phyloP scores from a whole-genome alignment of 1,140 invertebrate species.

The Drosophila kepulauana region DNA sequence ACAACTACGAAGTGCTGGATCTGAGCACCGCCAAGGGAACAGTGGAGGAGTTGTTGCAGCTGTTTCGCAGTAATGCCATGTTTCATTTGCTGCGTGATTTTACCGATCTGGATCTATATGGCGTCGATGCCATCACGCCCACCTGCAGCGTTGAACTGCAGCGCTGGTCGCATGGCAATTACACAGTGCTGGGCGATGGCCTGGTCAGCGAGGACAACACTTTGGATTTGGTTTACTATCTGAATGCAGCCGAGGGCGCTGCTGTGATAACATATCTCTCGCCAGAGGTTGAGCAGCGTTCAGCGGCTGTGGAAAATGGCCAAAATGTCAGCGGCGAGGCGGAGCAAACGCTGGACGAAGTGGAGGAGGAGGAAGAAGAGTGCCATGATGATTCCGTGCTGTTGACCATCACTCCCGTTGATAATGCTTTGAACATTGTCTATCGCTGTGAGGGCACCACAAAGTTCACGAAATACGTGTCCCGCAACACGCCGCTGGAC shows the following conservation, averaged over 20 bases:
- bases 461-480: constrained; percentile 88
- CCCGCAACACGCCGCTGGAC: constrained; percentile 74
- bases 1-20: constrained; percentile 87
- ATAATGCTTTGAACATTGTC: constrained; percentile 89
- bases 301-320: constrained; percentile 29
- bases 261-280: constrained; percentile 87
- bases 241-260: constrained; percentile 85
- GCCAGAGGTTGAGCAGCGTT: constrained; percentile 77
- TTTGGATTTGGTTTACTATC: constrained; percentile 87
- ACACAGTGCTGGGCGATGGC: constrained; percentile 85
- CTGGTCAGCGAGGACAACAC: constrained; percentile 85
- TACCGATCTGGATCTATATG: constrained; percentile 88
- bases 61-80: constrained; percentile 87
- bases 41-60: constrained; percentile 84
- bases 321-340: not conserved
- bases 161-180: constrained; percentile 88
- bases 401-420: constrained; percentile 86
- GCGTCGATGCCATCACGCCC: constrained; percentile 81
- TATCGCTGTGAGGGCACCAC: constrained; percentile 88
- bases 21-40: constrained; percentile 82
- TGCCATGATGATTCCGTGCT: constrained; percentile 65
- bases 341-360: constrained; percentile 27
- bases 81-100: constrained; percentile 87
- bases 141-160: constrained; percentile 88
- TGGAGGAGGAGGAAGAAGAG: constrained; percentile 49